Base-by-base conservation (phyloP, 2,888 invertebrate genomes). In the Hermodice carunculata region DNA sequence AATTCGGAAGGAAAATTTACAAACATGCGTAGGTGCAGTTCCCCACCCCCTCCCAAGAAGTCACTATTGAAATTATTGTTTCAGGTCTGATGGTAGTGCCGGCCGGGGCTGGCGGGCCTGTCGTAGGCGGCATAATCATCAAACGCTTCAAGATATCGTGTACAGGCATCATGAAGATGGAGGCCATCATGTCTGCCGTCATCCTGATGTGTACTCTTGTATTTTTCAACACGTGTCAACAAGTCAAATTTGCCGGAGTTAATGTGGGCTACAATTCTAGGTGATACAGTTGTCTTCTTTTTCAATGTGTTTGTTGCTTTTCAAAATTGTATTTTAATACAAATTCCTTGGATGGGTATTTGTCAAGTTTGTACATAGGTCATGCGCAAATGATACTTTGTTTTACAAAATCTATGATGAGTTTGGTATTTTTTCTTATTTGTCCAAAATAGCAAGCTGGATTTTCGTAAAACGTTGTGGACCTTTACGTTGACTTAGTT, bases 1-100 rank as follows among this genome's bases (percentile, higher is more conserved):
- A n/a, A n/a, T n/a, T n/a, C n/a, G n/a, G n/a, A n/a, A n/a, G n/a
- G n/a, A n/a, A n/a, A n/a, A n/a, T n/a, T n/a, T n/a, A n/a, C n/a
- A n/a, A n/a, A n/a, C n/a, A n/a, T n/a, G n/a, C n/a, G n/a, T n/a
- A n/a, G n/a, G n/a, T n/a, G n/a, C n/a, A n/a, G n/a, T n/a, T n/a
- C n/a, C n/a, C n/a, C n/a, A n/a, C n/a, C n/a, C n/a, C n/a, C n/a
- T n/a, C n/a, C n/a, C n/a, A n/a, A n/a, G n/a, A n/a, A n/a, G n/a
- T n/a, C n/a, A n/a, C n/a, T n/a, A n/a, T n/a, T n/a, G n/a, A n/a
- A n/a, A n/a, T n/a, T 56, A 6, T 3, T 29, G 11, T 19, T 37
- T 4, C 49, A 63, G 63, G 63, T 22, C 48, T 57, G 3, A 43
- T 59, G 8, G 43, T 54, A 6, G 54, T 64, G 14, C 64, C 64